Conservation (phyloP, 1,140 invertebrate species). For the Drosophila bifasciata region DNA sequence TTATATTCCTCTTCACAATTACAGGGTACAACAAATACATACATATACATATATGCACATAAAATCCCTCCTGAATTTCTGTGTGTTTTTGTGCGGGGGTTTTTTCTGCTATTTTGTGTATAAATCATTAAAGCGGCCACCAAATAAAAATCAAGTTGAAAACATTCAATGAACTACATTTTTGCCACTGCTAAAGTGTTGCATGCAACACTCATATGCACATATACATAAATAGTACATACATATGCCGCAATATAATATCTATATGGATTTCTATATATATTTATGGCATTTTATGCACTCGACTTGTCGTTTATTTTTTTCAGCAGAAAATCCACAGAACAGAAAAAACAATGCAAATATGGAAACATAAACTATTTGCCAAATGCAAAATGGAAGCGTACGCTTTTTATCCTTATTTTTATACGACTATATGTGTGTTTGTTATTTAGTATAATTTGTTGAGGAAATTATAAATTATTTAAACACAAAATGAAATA, state of each 20-base stretch:
- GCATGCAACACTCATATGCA: constrained; percentile 42
- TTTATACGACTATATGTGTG: constrained; percentile 1
- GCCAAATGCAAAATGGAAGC: constrained; percentile 30
- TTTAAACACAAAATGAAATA: constrained; percentile 22
- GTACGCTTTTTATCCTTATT: constrained; percentile 2
- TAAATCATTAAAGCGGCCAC: constrained; percentile 81
- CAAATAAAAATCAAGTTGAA: constrained; percentile 81
- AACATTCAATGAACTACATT: constrained; percentile 82
- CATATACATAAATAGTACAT: constrained; percentile 30
- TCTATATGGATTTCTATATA: constrained; percentile 33
- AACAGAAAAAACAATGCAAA: constrained; percentile 42
- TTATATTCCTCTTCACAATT: too few species aligned
- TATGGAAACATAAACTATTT: constrained; percentile 54
- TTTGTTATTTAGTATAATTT: constrained; percentile 19
- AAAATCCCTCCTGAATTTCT: constrained; percentile 19
- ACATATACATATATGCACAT: constrained; percentile 8
- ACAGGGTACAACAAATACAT: constrained; percentile 3
- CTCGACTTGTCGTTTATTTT: constrained; percentile 3
- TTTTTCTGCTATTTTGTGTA: constrained; percentile 58
- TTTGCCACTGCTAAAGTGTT: constrained; percentile 43
- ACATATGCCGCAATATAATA: constrained; percentile 39
- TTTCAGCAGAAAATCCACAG: constrained; percentile 17
- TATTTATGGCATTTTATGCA: constrained; percentile 44
- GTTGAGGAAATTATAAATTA: constrained; percentile 47
- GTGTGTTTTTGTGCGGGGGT: constrained; percentile 23